Conservation (phyloP, 2,113 vertebrate species). For the Mesembrinibis cayennensis region DNA sequence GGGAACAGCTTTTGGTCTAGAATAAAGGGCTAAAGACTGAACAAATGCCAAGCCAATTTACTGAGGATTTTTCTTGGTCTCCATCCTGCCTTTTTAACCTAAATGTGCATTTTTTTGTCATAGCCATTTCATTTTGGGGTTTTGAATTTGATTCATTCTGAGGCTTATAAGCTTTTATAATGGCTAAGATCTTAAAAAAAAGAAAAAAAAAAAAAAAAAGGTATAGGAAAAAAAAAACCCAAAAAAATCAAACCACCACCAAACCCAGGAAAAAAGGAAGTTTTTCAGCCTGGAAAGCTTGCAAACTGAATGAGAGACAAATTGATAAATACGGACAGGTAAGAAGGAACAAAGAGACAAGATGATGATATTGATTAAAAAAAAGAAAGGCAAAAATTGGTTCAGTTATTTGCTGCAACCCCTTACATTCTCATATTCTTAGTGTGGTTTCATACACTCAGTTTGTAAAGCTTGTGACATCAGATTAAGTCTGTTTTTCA, state of each 20-base stretch:
- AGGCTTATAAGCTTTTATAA: background rate
- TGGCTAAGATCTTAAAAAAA: background rate
- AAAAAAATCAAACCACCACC: background rate
- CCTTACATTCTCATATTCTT: background rate
- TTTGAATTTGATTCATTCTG: background rate
- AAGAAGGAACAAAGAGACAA: background rate
- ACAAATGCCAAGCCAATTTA: slow-evolving; percentile 26
- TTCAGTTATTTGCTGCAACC: background rate
- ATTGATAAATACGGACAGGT: background rate
- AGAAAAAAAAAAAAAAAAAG: background rate
- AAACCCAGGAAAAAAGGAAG: background rate
- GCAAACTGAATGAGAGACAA: background rate
- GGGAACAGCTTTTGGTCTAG: background rate
- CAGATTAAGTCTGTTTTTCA: background rate
- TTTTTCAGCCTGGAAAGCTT: background rate
- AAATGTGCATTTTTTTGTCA: background rate
- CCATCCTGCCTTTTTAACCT: background rate
- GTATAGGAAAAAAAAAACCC: background rate
- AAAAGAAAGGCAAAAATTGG: background rate
- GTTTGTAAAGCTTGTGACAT: background rate
- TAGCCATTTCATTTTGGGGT: background rate
- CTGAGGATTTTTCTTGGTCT: slow-evolving; percentile 10
- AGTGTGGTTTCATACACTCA: background rate
- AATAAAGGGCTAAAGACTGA: background rate
- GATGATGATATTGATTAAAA: background rate